These are phyloP conservation scores for Atherinomorus stipes DNA, from an alignment of 2,113 vertebrate species.

Conservation along the genomic window DNA sequence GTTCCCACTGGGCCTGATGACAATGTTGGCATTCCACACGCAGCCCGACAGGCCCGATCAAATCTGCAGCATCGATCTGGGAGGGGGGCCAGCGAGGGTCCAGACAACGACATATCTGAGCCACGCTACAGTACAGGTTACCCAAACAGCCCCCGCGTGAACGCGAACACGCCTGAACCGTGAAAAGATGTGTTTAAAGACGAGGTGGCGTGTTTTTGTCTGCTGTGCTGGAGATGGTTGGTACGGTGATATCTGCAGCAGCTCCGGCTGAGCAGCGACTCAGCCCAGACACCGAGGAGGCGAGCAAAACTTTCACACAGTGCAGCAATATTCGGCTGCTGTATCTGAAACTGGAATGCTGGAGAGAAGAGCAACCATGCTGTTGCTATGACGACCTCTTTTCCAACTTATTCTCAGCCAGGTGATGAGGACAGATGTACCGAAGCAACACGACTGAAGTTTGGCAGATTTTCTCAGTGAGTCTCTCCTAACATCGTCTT, in stretches of 20 bases:
- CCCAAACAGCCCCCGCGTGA: slow-evolving; percentile 22
- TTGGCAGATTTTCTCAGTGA: not conserved
- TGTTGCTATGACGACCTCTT: too few species aligned
- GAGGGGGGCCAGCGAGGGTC: slow-evolving; percentile 50
- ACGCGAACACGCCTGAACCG: not conserved
- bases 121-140: slow-evolving; percentile 36
- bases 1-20: slow-evolving; percentile 84
- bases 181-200: slow-evolving; percentile 5
- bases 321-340: too few species aligned
- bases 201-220: slow-evolving; percentile 3
- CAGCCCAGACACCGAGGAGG: too few species aligned
- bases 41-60: slow-evolving; percentile 79
- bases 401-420: too few species aligned
- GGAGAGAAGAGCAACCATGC: too few species aligned
- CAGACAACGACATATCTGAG: slow-evolving; percentile 42
- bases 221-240: slow-evolving; percentile 24
- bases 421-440: too few species aligned
- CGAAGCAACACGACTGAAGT: too few species aligned
- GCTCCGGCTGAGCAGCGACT: slow-evolving; percentile 45
- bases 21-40: slow-evolving; percentile 83
- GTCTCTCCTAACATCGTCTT: too few species aligned
- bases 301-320: not conserved
- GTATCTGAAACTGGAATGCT: too few species aligned
- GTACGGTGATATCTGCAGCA: slow-evolving; percentile 36
- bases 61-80: slow-evolving; percentile 79